phyloP scores from a whole-genome alignment of 1,140 invertebrate genomes.

The Drosophila guanche region DNA sequence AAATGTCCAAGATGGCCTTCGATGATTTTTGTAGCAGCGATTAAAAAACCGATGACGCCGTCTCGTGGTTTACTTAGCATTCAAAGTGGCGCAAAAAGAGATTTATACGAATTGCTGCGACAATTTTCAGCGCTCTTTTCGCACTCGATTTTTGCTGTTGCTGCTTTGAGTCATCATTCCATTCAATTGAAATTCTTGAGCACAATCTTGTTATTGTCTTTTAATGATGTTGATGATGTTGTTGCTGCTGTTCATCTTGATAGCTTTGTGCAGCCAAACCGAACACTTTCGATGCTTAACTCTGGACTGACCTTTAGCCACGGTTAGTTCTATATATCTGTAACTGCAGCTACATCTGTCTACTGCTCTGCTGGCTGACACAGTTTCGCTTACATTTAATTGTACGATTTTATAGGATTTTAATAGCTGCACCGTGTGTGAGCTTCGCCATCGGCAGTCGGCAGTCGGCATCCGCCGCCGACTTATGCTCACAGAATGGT shows the following conservation, averaged over 20 bases:
- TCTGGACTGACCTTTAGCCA: conserved; percentile 40
- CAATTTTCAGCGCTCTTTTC: conserved; percentile 24
- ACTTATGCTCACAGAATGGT: conserved; percentile 23
- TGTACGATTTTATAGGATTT: conserved; percentile 34
- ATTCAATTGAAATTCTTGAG: conserved; percentile 52
- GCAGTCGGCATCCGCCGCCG: not conserved
- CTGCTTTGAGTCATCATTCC: conserved; percentile 38
- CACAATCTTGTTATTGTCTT: conserved; percentile 41
- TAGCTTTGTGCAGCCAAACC: conserved; percentile 27
- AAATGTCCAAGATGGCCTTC: conserved; percentile 78
- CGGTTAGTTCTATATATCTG: conserved; percentile 37
- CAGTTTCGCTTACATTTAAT: conserved; percentile 53
- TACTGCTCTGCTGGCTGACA: conserved; percentile 38
- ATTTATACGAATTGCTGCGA: conserved; percentile 61
- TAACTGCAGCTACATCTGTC: conserved; percentile 21
- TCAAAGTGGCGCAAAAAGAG: conserved; percentile 65
- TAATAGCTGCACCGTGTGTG: conserved; percentile 26
- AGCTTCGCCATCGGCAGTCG: not conserved
- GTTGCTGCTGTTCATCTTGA: conserved; percentile 30
- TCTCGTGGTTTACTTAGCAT: conserved; percentile 63
- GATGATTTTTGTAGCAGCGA: conserved; percentile 67
- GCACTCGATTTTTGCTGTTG: conserved; percentile 9
- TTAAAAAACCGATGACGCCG: conserved; percentile 73
- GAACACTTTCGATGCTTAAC: conserved; percentile 36
- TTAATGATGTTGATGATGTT: conserved; percentile 43